Conservation (phyloP, 2,888 invertebrate genomes). For the Cantharis flavilabris region DNA sequence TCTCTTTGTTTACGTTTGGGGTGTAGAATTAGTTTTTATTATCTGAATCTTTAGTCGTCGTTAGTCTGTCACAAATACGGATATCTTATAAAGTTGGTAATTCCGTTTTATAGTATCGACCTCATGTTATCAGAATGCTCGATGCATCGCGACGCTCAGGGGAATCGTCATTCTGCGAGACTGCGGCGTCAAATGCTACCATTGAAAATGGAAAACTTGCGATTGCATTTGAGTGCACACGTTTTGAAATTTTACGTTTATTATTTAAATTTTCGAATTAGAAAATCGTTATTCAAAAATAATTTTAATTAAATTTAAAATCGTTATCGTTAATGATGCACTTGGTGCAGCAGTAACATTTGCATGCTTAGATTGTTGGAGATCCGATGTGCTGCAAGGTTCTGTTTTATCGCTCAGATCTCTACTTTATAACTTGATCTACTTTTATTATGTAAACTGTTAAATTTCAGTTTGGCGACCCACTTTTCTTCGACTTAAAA, state of each 20-base stretch:
- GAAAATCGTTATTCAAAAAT: background rate
- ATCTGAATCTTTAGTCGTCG: background rate
- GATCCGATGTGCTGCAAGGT: conserved; percentile 11
- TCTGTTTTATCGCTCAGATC: conserved; percentile 13
- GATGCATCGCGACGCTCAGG: conserved; percentile 39
- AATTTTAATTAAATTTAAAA: background rate
- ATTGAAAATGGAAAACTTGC: background rate
- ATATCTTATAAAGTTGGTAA: conserved; percentile 42
- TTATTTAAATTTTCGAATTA: background rate
- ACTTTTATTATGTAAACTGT: conserved; percentile 14
- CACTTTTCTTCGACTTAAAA: background rate
- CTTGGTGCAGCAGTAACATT: conserved; percentile 6
- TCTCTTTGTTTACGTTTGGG: background rate
- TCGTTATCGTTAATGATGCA: conserved; percentile 2
- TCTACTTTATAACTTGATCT: conserved; percentile 17
- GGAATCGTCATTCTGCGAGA: conserved; percentile 41
- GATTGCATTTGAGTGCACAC: background rate
- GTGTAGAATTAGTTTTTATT: background rate
- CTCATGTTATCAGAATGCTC: conserved; percentile 40
- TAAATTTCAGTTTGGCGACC: conserved; percentile 10
- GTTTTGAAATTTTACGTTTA: background rate
- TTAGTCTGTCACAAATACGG: conserved; percentile 35
- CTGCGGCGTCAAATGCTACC: conserved; percentile 38
- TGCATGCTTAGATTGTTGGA: conserved; percentile 15
- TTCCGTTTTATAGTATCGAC: conserved; percentile 45